Evolutionary conservation across 2,113 vertebrate species (phyloP).

Genomic region (Eudyptes chrysolophus): DNA sequence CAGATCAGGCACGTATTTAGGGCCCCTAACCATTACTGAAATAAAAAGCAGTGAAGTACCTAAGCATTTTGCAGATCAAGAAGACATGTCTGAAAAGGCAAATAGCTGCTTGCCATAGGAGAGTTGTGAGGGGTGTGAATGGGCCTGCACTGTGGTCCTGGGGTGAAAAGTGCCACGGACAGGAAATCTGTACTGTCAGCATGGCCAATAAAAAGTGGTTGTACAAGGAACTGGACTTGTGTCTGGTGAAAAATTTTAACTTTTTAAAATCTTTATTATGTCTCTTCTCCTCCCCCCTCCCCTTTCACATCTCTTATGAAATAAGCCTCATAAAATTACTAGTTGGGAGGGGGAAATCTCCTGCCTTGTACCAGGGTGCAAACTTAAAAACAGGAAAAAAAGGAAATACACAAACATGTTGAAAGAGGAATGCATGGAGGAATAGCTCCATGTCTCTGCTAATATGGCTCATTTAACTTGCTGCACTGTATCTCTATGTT

Average conservation of each 20-base stretch:
- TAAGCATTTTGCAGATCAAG: neutral
- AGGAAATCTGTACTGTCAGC: neutral
- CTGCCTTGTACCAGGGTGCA: neutral
- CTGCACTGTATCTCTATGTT: neutral
- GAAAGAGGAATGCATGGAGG: neutral
- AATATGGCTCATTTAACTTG: neutral
- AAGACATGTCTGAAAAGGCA: neutral
- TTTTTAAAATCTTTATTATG: neutral
- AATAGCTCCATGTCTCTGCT: neutral
- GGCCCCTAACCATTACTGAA: neutral
- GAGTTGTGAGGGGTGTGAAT: neutral
- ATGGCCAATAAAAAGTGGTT: neutral
- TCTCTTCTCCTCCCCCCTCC: rapidly evolving
- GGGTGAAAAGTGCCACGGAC: neutral
- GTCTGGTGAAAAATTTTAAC: neutral
- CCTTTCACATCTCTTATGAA: neutral
- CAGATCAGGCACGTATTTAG: neutral
- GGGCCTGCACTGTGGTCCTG: neutral
- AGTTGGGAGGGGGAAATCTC: neutral
- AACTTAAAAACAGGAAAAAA: neutral
- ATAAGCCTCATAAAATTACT: neutral
- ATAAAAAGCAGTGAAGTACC: neutral
- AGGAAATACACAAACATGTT: neutral
- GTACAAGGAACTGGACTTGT: rapidly evolving
- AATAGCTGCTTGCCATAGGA: neutral